These are phyloP conservation scores for Tautogolabrus adspersus DNA, from an alignment of 2,113 vertebrate species.

Conservation along the genomic window DNA sequence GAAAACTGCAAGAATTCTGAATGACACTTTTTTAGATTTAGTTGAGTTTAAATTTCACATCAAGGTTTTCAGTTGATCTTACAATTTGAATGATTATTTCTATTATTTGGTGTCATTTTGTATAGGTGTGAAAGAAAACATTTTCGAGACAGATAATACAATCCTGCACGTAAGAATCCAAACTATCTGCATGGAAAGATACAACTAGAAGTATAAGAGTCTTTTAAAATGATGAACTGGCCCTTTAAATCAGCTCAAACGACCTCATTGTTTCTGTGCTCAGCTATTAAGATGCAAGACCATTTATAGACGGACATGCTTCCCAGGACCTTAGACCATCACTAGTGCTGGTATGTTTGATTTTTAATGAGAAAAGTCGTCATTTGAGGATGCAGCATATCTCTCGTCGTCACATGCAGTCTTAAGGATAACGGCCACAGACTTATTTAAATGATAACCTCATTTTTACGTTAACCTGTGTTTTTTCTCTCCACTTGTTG, in stretches of 20 bases:
- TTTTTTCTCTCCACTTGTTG: slow-evolving; percentile 49
- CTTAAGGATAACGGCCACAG: background rate
- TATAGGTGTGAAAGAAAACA: too few species aligned
- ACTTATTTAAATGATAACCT: slow-evolving; percentile 37
- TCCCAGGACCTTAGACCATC: slow-evolving; percentile 20
- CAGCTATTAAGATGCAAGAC: slow-evolving; percentile 51
- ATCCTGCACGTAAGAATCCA: background rate
- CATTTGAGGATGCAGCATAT: slow-evolving; percentile 60
- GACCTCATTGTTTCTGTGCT: slow-evolving; percentile 15
- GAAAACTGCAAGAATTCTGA: too few species aligned
- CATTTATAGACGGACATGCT: slow-evolving; percentile 61
- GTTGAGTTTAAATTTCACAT: too few species aligned
- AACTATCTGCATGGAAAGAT: background rate
- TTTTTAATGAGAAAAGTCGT: slow-evolving; percentile 7
- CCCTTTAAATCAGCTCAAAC: slow-evolving; percentile 24
- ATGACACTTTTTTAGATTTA: too few species aligned
- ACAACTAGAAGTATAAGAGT: background rate
- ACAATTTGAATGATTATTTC: background rate
- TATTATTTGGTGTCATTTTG: background rate
- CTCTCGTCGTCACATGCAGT: slow-evolving; percentile 58
- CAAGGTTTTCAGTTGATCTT: too few species aligned
- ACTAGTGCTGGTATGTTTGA: slow-evolving; percentile 33
- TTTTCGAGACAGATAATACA: background rate
- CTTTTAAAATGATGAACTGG: slow-evolving; percentile 6
- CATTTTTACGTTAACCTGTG: background rate